A percentile compares a stretch with the other conserved stretches of the same genome.
Conservation (phyloP, 2,888 invertebrate genomes). For the Rugalucina vietnamica region DNA sequence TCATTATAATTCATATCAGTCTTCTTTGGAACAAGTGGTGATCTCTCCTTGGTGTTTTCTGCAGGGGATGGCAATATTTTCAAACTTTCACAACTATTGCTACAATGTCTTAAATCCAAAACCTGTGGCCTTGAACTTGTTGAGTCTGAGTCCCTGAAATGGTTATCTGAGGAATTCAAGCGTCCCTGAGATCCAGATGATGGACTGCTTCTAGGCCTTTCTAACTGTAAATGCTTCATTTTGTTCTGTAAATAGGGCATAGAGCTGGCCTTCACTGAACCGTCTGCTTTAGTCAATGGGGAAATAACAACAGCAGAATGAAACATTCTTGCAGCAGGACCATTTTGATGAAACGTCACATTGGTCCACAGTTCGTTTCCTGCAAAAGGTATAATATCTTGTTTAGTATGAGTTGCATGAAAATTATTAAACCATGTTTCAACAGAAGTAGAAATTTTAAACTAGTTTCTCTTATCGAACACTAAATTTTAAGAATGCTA, state of each 20-base stretch:
- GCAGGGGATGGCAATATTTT: slow-evolving; percentile 52
- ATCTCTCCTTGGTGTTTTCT: slow-evolving; percentile 61
- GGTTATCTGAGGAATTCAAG: slow-evolving; percentile 15
- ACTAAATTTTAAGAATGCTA: no score
- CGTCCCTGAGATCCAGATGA: slow-evolving; percentile 22
- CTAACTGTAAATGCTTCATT: slow-evolving; percentile 40
- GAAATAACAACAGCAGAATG: slow-evolving; percentile 58
- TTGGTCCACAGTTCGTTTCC: slow-evolving; percentile 65
- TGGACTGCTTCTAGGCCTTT: slow-evolving; percentile 63
- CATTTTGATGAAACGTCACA: slow-evolving; percentile 43
- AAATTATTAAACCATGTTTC: no score
- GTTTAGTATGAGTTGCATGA: no score
- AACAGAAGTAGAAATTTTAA: slow-evolving; percentile 25
- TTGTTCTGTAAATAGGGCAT: slow-evolving; percentile 68
- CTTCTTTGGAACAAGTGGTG: slow-evolving; percentile 56
- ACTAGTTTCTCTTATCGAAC: no score
- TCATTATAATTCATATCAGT: slow-evolving; percentile 57
- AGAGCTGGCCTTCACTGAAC: slow-evolving; percentile 61
- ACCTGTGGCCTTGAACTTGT: slow-evolving; percentile 35
- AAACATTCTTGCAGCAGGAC: slow-evolving; percentile 56
- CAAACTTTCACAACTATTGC: slow-evolving; percentile 39
- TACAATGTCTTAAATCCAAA: slow-evolving; percentile 20
- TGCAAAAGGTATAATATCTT: slow-evolving; percentile 38
- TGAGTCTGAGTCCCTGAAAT: not conserved
- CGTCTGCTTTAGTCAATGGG: slow-evolving; percentile 38